Conservation (phyloP, 2,888 invertebrate genomes). For the Morpho helenor region DNA sequence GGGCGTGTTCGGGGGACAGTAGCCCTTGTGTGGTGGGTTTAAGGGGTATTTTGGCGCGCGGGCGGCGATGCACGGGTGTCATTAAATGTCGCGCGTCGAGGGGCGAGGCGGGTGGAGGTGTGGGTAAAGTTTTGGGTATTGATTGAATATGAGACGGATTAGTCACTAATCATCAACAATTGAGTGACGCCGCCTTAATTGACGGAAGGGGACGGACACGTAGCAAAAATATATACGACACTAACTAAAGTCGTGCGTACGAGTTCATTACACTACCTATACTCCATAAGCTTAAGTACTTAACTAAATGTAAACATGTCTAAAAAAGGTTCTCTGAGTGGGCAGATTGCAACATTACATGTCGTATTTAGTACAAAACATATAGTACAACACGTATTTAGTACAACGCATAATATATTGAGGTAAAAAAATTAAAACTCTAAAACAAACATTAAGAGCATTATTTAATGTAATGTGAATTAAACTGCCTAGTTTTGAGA, state of each 20-base stretch:
- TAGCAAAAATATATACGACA: background rate
- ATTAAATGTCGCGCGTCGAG: conserved; percentile 79
- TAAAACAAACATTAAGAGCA: no score
- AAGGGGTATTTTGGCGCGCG: conserved; percentile 59
- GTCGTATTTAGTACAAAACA: no score
- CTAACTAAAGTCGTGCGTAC: conserved; percentile 5
- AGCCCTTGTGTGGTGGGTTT: conserved; percentile 52
- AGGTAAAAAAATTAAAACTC: no score
- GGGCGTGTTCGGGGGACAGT: conserved; percentile 64
- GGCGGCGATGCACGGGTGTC: conserved; percentile 72
- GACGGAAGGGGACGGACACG: conserved; percentile 26
- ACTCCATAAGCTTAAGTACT: no score
- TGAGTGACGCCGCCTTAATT: conserved; percentile 59
- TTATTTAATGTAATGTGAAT: no score
- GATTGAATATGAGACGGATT: conserved; percentile 79
- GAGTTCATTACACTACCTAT: conserved; percentile 4
- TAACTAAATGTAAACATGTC: no score
- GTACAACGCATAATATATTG: no score
- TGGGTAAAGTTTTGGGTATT: conserved; percentile 79
- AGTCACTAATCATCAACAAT: conserved; percentile 77
- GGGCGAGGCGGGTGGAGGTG: conserved; percentile 70
- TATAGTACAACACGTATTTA: no score
- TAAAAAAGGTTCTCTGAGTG: no score
- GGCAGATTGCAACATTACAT: background rate
- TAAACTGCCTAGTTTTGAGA: no score